Evolutionary conservation across 1,140 invertebrate genomes (phyloP).

Genomic region (Platyscapa corneri): DNA sequence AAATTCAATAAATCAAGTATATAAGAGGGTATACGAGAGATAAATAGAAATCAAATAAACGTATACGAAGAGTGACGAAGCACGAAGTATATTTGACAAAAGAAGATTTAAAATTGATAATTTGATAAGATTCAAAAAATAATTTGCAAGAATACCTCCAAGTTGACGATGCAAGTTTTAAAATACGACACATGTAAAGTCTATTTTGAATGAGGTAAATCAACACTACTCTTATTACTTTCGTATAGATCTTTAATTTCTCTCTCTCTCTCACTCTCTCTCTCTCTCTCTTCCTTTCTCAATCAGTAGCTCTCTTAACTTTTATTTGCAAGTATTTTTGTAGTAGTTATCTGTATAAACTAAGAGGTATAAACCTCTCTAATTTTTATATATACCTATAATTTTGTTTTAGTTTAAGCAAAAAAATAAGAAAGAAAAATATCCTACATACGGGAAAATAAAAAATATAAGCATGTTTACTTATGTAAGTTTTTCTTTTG

Average conservation of each 20-base stretch:
- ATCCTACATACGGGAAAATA: not conserved
- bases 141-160: slow-evolving; percentile 42
- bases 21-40: too few relatives aligned
- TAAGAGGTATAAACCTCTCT: slow-evolving; percentile 10
- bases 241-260: slow-evolving; percentile 1
- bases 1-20: too few relatives aligned
- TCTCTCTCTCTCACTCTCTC: not conserved
- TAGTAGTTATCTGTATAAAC: not conserved
- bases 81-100: too few relatives aligned
- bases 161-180: slow-evolving; percentile 54
- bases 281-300: slow-evolving; percentile 21
- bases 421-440: slow-evolving; percentile 10
- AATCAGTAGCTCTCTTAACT: not conserved
- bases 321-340: not conserved
- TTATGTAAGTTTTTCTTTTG: slow-evolving; percentile 39
- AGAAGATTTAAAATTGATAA: slow-evolving; percentile 34
- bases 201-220: slow-evolving; percentile 54
- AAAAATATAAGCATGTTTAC: slow-evolving; percentile 16
- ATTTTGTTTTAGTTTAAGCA: not conserved
- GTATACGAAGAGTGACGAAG: not conserved
- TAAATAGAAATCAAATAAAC: too few relatives aligned
- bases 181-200: slow-evolving; percentile 51
- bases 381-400: not conserved
- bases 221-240: too few relatives aligned
- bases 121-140: not conserved